Evolutionary conservation across 2,797 vertebrate species (phyloP).

Genomic region (Naso thynnoides): DNA sequence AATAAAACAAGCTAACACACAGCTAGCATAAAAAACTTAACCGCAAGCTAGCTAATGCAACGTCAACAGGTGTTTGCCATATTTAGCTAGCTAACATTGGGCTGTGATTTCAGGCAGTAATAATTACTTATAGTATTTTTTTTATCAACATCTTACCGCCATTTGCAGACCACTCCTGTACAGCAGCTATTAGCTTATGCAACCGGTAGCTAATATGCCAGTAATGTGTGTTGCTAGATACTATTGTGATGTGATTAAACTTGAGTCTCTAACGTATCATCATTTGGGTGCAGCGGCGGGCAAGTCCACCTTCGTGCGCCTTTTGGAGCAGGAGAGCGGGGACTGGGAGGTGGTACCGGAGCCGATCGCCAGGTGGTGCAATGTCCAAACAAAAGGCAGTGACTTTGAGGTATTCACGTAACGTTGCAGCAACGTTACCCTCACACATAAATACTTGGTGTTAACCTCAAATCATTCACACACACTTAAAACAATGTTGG

Average conservation of each 20-base stretch:
- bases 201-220: too few species aligned
- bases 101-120: not conserved
- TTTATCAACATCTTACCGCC: not conserved
- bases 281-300: constrained; percentile 87
- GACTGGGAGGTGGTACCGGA: constrained; percentile 96
- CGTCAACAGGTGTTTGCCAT: too few species aligned
- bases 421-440: not conserved
- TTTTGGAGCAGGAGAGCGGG: constrained; percentile 85
- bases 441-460: not conserved
- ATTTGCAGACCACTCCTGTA: not conserved
- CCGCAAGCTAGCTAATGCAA: rapidly evolving
- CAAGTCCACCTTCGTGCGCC: constrained; percentile 92
- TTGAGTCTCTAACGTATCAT: not conserved
- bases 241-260: rapidly evolving
- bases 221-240: not conserved
- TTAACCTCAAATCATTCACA: not conserved
- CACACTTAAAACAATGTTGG: not conserved
- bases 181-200: not conserved
- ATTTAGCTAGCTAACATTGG: too few species aligned
- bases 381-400: constrained; percentile 85
- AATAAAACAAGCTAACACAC: too few species aligned
- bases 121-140: not conserved
- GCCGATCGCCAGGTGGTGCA: constrained; percentile 96
- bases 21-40: not conserved
- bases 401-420: constrained; percentile 88